A percentile compares a stretch with the other conserved stretches of the same genome.
Conservation (phyloP, 2,888 invertebrate genomes). For the Leptinotarsa juncta region DNA sequence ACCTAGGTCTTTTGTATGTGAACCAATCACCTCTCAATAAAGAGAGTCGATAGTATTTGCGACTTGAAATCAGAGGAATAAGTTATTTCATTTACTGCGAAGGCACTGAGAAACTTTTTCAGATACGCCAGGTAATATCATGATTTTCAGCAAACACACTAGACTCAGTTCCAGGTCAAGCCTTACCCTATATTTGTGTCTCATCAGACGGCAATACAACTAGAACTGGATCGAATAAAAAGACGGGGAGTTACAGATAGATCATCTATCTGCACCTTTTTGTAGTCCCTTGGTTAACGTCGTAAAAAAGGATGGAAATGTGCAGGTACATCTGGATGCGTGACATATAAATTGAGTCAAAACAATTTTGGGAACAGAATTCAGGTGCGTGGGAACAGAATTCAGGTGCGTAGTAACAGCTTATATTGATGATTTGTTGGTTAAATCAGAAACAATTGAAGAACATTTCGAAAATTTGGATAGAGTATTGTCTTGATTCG, state of each 20-base stretch:
- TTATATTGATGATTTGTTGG: slow-evolving; percentile 44
- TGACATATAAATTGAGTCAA: slow-evolving; percentile 22
- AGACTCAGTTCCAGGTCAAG: neutral
- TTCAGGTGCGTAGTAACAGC: slow-evolving; percentile 29
- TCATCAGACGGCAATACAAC: neutral
- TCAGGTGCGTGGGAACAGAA: slow-evolving; percentile 27
- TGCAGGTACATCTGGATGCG: slow-evolving; percentile 29
- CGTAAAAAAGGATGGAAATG: slow-evolving; percentile 16
- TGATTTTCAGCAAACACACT: neutral
- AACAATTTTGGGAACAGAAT: slow-evolving; percentile 35
- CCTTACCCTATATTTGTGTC: neutral
- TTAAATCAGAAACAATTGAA: slow-evolving; percentile 37
- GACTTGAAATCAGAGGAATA: neutral
- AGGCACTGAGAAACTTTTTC: neutral
- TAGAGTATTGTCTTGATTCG: slow-evolving; percentile 26
- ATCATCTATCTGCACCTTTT: neutral
- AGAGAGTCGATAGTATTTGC: neutral
- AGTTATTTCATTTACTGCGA: neutral
- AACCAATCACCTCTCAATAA: neutral
- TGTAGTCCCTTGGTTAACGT: slow-evolving; percentile 18
- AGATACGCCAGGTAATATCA: neutral
- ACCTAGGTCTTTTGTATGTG: neutral
- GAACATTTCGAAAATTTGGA: slow-evolving; percentile 34
- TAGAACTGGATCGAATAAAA: neutral
- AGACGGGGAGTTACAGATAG: slow-evolving; percentile 20